phyloP scores from a whole-genome alignment of 2,888 invertebrate species.

The Epinotia brunnichana region DNA sequence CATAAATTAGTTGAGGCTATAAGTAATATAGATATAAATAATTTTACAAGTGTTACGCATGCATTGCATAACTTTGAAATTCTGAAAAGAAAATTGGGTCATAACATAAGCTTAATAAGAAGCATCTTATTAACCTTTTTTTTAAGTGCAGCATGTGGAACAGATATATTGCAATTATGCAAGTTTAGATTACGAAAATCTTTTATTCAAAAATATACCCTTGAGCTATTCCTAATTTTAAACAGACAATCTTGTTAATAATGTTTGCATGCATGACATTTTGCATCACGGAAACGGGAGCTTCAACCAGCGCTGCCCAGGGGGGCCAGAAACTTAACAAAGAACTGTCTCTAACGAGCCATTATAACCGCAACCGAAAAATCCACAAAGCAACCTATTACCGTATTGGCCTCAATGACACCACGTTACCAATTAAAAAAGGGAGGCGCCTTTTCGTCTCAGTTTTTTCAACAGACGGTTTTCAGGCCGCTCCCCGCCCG shows the following conservation, averaged over 20 bases:
- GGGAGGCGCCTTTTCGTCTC: constrained; percentile 83
- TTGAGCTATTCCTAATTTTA: not conserved
- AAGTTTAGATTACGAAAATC: too few relatives aligned
- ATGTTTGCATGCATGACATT: not conserved
- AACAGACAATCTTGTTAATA: not conserved
- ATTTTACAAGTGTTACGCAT: too few relatives aligned
- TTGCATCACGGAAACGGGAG: not conserved
- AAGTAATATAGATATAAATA: too few relatives aligned
- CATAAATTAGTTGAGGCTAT: too few relatives aligned
- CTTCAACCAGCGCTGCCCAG: too few relatives aligned
- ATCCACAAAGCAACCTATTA: constrained; percentile 82
- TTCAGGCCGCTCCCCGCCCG: constrained; percentile 79
- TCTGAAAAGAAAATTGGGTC: too few relatives aligned
- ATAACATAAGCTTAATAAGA: too few relatives aligned
- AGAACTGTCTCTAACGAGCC: not conserved
- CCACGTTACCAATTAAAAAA: constrained; percentile 84
- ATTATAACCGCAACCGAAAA: constrained; percentile 61
- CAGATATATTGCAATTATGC: too few relatives aligned
- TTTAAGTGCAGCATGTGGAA: too few relatives aligned
- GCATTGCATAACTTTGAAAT: too few relatives aligned
- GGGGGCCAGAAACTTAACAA: not conserved
- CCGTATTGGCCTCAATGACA: constrained; percentile 84
- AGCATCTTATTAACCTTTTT: too few relatives aligned
- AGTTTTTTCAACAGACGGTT: constrained; percentile 83
- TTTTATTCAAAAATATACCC: not conserved